phyloP scores from a whole-genome alignment of 2,888 invertebrate species.

The Thymelicus sylvestris region DNA sequence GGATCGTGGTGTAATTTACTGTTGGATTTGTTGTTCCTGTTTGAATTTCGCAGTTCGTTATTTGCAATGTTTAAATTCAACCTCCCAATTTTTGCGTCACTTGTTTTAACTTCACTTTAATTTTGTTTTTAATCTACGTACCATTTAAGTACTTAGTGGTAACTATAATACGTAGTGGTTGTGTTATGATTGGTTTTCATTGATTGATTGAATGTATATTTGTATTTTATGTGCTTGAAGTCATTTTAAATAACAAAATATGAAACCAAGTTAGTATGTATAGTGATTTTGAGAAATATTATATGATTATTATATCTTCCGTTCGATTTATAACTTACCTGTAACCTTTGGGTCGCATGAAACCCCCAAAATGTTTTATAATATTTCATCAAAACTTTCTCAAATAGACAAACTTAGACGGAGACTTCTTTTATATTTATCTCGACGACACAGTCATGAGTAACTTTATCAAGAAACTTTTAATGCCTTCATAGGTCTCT shows the following conservation, averaged over 20 bases:
- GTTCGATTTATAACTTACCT: slow-evolving; percentile 35
- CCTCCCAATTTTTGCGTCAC: not conserved
- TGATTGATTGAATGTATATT: not conserved
- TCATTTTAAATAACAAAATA: not conserved
- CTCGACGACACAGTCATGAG: slow-evolving; percentile 29
- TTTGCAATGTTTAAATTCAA: slow-evolving; percentile 45
- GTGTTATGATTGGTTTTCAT: no score
- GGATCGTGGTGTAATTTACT: slow-evolving; percentile 75
- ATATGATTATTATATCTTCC: not conserved
- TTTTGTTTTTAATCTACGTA: not conserved
- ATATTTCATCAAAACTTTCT: slow-evolving; percentile 55
- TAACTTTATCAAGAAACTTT: slow-evolving; percentile 35
- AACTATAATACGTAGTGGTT: no score
- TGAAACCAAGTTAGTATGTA: not conserved
- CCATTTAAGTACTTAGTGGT: not conserved
- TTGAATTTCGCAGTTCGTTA: slow-evolving; percentile 65
- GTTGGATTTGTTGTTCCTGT: slow-evolving; percentile 66
- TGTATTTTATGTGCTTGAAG: no score
- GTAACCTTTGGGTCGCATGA: slow-evolving; percentile 42
- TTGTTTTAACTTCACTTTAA: not conserved
- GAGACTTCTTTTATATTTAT: slow-evolving; percentile 23
- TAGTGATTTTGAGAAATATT: not conserved
- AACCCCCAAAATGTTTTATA: slow-evolving; percentile 58
- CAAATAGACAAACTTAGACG: slow-evolving; percentile 57
- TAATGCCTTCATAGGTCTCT: slow-evolving; percentile 20